Evolutionary conservation across 2,113 vertebrate species (phyloP).

Genomic region (Chunga burmeisteri): DNA sequence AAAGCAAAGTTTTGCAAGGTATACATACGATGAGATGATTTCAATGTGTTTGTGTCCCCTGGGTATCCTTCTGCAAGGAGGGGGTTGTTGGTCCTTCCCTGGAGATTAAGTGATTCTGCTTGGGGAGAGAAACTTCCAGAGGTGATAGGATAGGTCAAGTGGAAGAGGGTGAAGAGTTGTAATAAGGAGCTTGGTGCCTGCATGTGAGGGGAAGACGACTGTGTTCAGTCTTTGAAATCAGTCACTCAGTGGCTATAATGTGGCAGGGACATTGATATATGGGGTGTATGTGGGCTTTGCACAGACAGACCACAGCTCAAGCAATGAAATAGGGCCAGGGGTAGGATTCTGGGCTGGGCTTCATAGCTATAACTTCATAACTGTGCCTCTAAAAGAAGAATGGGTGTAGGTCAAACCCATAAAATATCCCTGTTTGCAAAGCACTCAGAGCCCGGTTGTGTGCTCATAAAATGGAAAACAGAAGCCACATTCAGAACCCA

Average conservation of each 20-base stretch:
- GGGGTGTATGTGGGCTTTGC: not conserved
- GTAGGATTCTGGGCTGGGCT: not conserved
- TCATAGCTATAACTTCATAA: not conserved
- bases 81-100: not conserved
- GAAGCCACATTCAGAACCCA: not conserved
- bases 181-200: not conserved
- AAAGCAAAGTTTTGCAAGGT: not conserved
- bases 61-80: not conserved
- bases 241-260: not conserved
- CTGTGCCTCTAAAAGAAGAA: not conserved
- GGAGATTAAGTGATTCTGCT: not conserved
- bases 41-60: not conserved
- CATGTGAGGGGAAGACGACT: not conserved
- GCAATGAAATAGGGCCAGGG: not conserved
- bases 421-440: not conserved
- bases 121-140: not conserved
- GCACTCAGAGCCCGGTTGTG: accelerated
- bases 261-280: not conserved
- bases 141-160: not conserved
- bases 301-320: not conserved
- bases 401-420: not conserved
- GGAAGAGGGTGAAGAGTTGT: not conserved
- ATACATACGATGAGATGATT: not conserved
- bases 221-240: not conserved
- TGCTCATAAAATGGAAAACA: not conserved